Evolutionary conservation across 2,113 vertebrate species (phyloP).

Genomic region (Oenanthe oenanthe): DNA sequence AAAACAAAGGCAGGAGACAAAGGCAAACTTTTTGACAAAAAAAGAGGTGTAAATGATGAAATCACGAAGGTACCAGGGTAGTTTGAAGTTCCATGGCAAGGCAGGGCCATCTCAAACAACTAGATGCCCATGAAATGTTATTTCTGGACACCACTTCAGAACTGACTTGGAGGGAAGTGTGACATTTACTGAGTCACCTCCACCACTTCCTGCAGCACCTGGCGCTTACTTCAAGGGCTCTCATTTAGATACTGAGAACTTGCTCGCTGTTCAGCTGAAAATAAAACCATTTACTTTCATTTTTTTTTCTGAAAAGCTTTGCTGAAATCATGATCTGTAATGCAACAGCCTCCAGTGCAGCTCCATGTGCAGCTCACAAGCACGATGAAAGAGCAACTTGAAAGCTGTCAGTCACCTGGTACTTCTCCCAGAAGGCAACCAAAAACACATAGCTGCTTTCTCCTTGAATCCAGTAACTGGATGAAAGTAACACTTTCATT

Average conservation of each 20-base stretch:
- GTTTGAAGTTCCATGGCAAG: background rate
- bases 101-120: background rate
- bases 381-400: background rate
- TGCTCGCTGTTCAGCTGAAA: constrained; percentile 50
- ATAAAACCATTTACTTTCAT: constrained; percentile 53
- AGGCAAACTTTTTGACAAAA: background rate
- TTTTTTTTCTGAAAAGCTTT: constrained; percentile 46
- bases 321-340: constrained; percentile 49
- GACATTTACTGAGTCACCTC: constrained; percentile 65
- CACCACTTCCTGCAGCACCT: constrained; percentile 66
- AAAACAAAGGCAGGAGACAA: background rate
- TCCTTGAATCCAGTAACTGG: background rate
- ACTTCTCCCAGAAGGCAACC: constrained; percentile 3
- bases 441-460: background rate
- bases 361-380: background rate
- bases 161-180: constrained; percentile 48
- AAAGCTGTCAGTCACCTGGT: constrained; percentile 28
- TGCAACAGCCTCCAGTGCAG: constrained; percentile 29
- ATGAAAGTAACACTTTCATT: background rate
- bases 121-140: constrained; percentile 23
- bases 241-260: constrained; percentile 64
- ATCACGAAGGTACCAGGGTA: background rate
- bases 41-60: background rate
- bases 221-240: constrained; percentile 51
- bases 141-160: constrained; percentile 36